Evolutionary conservation across 2,888 invertebrate genomes (phyloP).

Genomic region (Epistrophe grossulariae): DNA sequence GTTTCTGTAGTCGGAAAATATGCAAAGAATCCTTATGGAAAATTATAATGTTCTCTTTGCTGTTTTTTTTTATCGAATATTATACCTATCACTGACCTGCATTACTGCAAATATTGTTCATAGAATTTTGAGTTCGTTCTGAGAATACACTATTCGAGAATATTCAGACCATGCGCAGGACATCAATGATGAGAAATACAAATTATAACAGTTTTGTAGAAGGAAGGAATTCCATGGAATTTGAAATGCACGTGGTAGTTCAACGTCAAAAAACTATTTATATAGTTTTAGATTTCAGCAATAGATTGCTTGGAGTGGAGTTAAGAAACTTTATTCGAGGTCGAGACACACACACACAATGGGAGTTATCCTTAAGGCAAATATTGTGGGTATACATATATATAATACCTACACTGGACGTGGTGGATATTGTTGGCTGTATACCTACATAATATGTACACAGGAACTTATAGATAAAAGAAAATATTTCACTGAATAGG

Average conservation of each 20-base stretch:
- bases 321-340: conserved; percentile 31
- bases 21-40: neutral
- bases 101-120: conserved; percentile 30
- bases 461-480: neutral
- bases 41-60: neutral
- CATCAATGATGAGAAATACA: neutral
- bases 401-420: neutral
- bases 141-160: neutral
- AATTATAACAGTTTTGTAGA: conserved; percentile 47
- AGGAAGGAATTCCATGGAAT: conserved; percentile 16
- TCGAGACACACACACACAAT: neutral
- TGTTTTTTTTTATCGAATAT: conserved; percentile 17
- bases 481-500: neutral
- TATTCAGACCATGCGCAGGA: conserved; percentile 29
- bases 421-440: neutral
- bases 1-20: neutral
- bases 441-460: neutral
- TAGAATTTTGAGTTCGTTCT: neutral
- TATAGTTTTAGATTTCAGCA: conserved; percentile 17
- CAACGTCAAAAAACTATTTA: neutral
- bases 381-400: too few species aligned
- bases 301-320: neutral
- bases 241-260: conserved; percentile 47
- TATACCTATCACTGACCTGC: conserved; percentile 68
- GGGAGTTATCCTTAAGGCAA: conserved; percentile 21